Percentiles rank a stretch among this genome's conserved stretches.
phyloP scores from a whole-genome alignment of 2,888 invertebrate genomes.

The Drosophila eohydei region DNA sequence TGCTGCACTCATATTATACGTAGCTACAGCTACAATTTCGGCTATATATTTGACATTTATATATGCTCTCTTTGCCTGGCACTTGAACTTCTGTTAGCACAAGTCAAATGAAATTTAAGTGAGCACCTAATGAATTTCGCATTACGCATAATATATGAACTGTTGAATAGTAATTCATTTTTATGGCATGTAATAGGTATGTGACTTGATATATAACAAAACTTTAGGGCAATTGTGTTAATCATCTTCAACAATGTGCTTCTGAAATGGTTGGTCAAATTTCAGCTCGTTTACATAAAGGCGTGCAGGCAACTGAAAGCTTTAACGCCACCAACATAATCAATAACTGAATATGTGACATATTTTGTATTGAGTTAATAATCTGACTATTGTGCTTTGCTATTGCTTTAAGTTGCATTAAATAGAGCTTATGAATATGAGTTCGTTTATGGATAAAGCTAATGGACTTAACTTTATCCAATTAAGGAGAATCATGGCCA shows the following conservation, averaged over 20 bases:
- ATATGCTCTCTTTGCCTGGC: constrained; percentile 40
- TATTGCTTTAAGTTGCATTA: constrained; percentile 2
- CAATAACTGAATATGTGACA: neutral
- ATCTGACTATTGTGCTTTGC: too few species aligned
- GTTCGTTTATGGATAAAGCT: neutral
- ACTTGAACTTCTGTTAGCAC: constrained; percentile 53
- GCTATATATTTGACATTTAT: constrained; percentile 19
- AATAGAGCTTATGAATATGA: constrained; percentile 5
- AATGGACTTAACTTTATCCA: neutral
- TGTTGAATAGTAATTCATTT: constrained; percentile 18
- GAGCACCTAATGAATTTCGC: constrained; percentile 50
- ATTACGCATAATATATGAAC: constrained; percentile 25
- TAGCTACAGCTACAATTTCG: constrained; percentile 34
- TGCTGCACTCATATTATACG: constrained; percentile 52
- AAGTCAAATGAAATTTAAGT: constrained; percentile 54
- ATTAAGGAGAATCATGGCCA: neutral
- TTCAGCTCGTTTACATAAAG: neutral
- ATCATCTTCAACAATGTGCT: neutral
- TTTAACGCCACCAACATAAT: neutral
- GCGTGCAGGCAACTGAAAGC: neutral
- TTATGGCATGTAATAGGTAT: constrained; percentile 11
- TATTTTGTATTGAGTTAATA: neutral
- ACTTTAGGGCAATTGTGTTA: constrained; percentile 13
- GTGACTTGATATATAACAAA: neutral
- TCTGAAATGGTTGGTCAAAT: neutral